Conservation (phyloP, 2,888 invertebrate species). For the Caenorhabditis panamensis region DNA sequence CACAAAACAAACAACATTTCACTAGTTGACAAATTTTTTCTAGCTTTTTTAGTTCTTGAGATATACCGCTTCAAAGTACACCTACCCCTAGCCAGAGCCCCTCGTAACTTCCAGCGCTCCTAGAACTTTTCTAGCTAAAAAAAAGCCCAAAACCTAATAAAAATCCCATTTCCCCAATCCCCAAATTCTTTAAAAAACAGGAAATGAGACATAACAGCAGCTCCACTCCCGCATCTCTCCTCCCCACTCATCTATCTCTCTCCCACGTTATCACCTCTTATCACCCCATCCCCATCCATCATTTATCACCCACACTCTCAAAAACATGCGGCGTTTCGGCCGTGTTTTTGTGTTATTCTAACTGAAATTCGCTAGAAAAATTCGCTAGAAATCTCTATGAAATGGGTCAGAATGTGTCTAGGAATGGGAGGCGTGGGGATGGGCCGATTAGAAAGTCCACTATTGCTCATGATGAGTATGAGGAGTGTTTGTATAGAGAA, state of each 20-base stretch:
- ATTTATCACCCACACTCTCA: conserved; percentile 17
- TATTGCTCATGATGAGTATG: conserved; percentile 31
- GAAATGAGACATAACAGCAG: neutral
- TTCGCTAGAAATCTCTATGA: neutral
- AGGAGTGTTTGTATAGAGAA: conserved; percentile 27
- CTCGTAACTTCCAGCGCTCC: too few species aligned
- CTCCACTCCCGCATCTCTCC: neutral
- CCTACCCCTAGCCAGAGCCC: too few species aligned
- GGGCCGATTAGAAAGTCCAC: conserved; percentile 9
- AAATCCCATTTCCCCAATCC: neutral
- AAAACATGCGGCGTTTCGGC: neutral
- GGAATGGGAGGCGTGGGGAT: conserved; percentile 2
- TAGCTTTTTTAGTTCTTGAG: too few species aligned
- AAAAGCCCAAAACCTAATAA: neutral
- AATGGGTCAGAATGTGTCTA: conserved; percentile 35
- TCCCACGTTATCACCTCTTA: conserved; percentile 16
- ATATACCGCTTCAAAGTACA: too few species aligned
- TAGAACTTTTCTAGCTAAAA: too few species aligned
- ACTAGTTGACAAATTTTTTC: too few species aligned
- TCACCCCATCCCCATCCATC: conserved; percentile 28
- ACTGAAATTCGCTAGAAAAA: neutral
- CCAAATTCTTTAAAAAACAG: conserved; percentile 11
- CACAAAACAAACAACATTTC: too few species aligned
- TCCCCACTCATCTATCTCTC: neutral
- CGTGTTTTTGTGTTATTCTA: too few species aligned